Evolutionary conservation across 2,113 vertebrate genomes (phyloP).

Genomic region (Grammomys dolichurus): DNA sequence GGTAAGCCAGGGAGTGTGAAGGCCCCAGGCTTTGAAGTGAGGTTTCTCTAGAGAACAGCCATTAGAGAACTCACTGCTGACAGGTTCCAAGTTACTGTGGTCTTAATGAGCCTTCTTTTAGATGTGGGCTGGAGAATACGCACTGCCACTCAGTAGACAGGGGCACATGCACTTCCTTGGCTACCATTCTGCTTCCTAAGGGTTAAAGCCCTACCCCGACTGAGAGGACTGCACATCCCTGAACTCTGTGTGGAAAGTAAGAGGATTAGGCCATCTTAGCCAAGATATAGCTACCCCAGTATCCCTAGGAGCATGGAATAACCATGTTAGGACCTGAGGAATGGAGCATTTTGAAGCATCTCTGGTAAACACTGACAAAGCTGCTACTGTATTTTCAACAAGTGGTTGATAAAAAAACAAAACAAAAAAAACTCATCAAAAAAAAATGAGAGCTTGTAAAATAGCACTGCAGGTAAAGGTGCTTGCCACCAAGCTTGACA

Average conservation of each 20-base stretch:
- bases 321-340: neutral
- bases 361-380: neutral
- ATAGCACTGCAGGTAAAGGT: neutral
- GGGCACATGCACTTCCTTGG: neutral
- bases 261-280: neutral
- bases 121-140: neutral
- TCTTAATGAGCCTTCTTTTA: slow-evolving; percentile 65
- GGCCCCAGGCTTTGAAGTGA: slow-evolving; percentile 64
- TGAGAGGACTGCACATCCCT: slow-evolving; percentile 1
- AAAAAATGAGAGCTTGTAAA: neutral
- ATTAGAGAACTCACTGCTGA: slow-evolving; percentile 41
- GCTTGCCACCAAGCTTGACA: neutral
- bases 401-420: neutral
- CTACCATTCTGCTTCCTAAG: neutral
- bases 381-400: neutral
- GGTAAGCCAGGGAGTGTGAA: slow-evolving; percentile 66
- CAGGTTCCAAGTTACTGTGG: slow-evolving; percentile 58
- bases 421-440: neutral
- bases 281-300: neutral
- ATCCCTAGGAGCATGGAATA: neutral
- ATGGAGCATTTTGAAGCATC: neutral
- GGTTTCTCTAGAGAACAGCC: slow-evolving; percentile 69
- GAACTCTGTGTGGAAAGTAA: slow-evolving; percentile 41
- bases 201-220: neutral
- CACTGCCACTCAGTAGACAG: neutral